Conservation (phyloP, 1,140 invertebrate genomes). For the Leptopilina boulardi region DNA sequence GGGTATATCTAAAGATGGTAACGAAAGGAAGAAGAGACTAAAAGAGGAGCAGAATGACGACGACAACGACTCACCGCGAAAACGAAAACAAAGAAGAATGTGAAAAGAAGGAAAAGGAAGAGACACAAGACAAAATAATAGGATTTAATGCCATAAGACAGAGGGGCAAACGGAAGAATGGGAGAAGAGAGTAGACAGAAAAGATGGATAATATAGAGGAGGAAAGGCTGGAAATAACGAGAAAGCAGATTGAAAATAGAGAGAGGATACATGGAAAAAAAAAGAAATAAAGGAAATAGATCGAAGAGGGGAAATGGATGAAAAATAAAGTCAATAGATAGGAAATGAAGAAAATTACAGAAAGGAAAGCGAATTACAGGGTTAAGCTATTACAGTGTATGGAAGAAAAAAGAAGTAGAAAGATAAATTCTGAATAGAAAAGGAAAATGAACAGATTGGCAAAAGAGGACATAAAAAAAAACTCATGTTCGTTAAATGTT, state of each 20-base stretch:
- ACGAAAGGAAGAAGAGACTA: constrained; percentile 56
- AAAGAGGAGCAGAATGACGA: constrained; percentile 25
- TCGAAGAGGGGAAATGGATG: neutral
- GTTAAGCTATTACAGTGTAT: too few species aligned
- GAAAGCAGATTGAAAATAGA: neutral
- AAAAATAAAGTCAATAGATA: neutral
- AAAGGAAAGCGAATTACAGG: too few species aligned
- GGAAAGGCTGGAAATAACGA: neutral
- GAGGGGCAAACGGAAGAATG: neutral
- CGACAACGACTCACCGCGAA: neutral
- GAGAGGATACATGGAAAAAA: neutral
- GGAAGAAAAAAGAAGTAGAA: too few species aligned
- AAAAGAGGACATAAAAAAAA: too few species aligned
- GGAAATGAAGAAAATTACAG: neutral
- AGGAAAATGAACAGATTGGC: too few species aligned
- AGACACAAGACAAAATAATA: neutral
- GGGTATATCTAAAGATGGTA: constrained; percentile 58
- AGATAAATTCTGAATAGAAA: too few species aligned
- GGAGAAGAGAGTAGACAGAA: neutral
- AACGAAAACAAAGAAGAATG: neutral
- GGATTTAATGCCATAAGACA: neutral
- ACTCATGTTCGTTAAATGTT: neutral
- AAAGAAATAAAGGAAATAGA: neutral
- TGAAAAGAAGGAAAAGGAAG: constrained; percentile 10
- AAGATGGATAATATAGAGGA: neutral